These are phyloP conservation scores for Tiaroga cobitis DNA, from an alignment of 2,797 vertebrate species.

Conservation along the genomic window DNA sequence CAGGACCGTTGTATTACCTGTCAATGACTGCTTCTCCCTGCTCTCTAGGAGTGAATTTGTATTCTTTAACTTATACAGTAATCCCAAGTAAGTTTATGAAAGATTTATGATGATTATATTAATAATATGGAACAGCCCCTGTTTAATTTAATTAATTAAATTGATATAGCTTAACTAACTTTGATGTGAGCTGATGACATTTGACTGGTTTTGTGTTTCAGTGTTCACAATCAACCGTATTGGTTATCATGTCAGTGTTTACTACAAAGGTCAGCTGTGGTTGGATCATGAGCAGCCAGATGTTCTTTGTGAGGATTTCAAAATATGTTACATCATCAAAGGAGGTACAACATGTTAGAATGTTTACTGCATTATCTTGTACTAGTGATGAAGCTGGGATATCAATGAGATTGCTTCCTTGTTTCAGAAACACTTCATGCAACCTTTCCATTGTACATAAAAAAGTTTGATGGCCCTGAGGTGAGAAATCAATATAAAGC, in stretches of 20 bases:
- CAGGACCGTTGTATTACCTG: conserved; percentile 37
- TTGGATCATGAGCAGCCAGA: background rate
- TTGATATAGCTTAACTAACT: background rate
- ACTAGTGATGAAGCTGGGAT: background rate
- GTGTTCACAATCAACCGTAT: background rate
- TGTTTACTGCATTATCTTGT: background rate
- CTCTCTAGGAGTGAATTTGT: background rate
- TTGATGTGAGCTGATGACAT: background rate
- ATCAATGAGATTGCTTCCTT: background rate
- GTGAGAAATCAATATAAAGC: conserved; percentile 30
- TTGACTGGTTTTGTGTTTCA: conserved; percentile 14
- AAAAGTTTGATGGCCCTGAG: background rate
- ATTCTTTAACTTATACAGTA: background rate
- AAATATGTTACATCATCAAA: conserved; percentile 49
- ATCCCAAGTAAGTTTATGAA: conserved; percentile 40
- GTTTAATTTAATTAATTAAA: background rate
- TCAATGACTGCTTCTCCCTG: background rate
- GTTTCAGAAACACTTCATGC: conserved; percentile 47
- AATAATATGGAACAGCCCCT: background rate
- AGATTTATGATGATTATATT: background rate
- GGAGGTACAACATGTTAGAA: conserved; percentile 36
- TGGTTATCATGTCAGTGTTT: background rate
- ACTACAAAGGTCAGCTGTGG: conserved; percentile 33
- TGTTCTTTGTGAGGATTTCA: conserved; percentile 23
- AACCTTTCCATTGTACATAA: background rate